These are phyloP conservation scores for Peromyscus leucopus DNA, from an alignment of 2,113 vertebrate species.

Conservation along the genomic window DNA sequence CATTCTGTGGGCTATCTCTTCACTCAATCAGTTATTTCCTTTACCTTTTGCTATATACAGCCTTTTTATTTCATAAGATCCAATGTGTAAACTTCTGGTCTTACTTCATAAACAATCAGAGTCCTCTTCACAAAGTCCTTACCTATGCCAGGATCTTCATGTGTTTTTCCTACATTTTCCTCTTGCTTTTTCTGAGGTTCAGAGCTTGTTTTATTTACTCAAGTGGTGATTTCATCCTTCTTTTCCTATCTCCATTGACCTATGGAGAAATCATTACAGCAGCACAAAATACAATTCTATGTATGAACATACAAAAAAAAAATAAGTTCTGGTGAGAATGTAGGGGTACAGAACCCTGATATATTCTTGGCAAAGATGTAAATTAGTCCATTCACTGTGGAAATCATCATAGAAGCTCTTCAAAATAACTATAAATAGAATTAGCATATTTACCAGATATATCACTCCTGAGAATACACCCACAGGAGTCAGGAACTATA, in stretches of 20 bases:
- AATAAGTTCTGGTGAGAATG: neutral
- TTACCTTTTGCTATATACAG: too few species aligned
- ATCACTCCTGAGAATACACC: neutral
- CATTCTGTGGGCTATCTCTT: too few species aligned
- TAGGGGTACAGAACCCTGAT: neutral
- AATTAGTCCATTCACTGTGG: neutral
- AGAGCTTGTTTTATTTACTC: neutral
- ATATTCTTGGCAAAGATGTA: neutral
- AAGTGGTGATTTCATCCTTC: neutral
- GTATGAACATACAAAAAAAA: neutral
- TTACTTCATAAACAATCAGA: too few species aligned
- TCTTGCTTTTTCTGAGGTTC: neutral
- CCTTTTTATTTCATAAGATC: too few species aligned
- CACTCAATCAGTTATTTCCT: too few species aligned
- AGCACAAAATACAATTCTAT: neutral
- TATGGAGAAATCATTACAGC: neutral
- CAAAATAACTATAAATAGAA: neutral
- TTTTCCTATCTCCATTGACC: neutral
- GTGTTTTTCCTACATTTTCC: too few species aligned
- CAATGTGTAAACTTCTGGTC: too few species aligned
- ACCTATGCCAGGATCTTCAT: too few species aligned
- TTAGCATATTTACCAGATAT: neutral
- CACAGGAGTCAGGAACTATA: neutral
- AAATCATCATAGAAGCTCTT: neutral
- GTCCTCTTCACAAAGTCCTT: too few species aligned